phyloP scores from a whole-genome alignment of 2,888 invertebrate species.

The Eristalis tenax region DNA sequence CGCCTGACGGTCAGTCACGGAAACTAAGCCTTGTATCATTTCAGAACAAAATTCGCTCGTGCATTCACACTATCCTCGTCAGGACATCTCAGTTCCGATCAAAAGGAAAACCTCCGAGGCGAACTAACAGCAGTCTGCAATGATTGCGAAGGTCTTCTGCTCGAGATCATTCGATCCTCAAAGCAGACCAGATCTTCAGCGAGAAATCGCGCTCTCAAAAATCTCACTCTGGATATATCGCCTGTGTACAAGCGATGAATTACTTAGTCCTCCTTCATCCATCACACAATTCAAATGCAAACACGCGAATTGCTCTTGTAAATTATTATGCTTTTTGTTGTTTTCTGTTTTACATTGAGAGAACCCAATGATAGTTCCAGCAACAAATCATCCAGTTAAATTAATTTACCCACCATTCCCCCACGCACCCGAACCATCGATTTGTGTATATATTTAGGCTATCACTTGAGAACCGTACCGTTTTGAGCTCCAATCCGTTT shows the following conservation, averaged over 20 bases:
- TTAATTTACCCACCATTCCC: conserved; percentile 5
- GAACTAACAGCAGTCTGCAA: conserved; percentile 95
- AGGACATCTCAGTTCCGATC: conserved; percentile 78
- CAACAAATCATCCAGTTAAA: conserved; percentile 53
- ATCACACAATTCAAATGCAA: neutral
- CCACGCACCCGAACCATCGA: conserved; percentile 1
- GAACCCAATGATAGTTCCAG: conserved; percentile 56
- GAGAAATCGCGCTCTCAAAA: conserved; percentile 90
- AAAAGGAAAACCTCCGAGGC: conserved; percentile 86
- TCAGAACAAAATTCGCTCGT: conserved; percentile 85
- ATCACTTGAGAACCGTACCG: conserved; percentile 52
- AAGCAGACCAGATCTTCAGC: conserved; percentile 89
- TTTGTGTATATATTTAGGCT: conserved; percentile 64
- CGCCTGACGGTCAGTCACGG: neutral
- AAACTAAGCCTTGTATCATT: neutral
- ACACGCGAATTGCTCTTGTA: conserved; percentile 46
- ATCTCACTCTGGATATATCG: conserved; percentile 91
- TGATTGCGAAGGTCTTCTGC: conserved; percentile 96
- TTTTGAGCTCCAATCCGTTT: conserved; percentile 71
- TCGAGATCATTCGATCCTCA: conserved; percentile 95
- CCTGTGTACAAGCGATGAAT: conserved; percentile 86
- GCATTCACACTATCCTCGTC: conserved; percentile 83
- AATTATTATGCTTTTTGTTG: conserved; percentile 13
- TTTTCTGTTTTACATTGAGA: conserved; percentile 32
- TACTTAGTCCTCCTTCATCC: conserved; percentile 13